A percentile compares a stretch with the other conserved stretches of the same genome.
Evolutionary conservation across 1,140 invertebrate genomes (phyloP).

Genomic region (Drosophila athabasca): DNA sequence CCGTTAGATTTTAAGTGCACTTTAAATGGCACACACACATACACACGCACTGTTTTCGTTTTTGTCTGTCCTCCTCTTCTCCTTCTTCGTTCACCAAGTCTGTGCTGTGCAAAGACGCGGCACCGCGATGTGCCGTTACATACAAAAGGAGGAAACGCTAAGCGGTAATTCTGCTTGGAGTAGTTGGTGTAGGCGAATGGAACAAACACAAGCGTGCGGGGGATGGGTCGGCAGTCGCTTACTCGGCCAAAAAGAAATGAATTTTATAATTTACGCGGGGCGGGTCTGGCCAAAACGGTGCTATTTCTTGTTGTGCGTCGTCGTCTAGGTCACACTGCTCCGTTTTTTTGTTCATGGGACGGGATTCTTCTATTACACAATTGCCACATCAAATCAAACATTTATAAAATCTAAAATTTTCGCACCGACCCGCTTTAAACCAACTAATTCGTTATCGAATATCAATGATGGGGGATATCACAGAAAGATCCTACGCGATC

Average conservation of each 20-base stretch:
- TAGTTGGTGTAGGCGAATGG: constrained; percentile 6
- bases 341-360: constrained; percentile 21
- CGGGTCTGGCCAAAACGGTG: constrained; percentile 53
- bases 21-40: constrained; percentile 34
- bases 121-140: constrained; percentile 49
- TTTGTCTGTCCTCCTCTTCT: not conserved
- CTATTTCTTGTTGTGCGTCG: constrained; percentile 56
- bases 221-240: not conserved
- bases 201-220: too few species aligned
- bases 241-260: not conserved
- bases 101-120: constrained; percentile 18
- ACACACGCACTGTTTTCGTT: constrained; percentile 21
- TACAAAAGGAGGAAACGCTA: constrained; percentile 28
- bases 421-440: not conserved
- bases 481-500: too few species aligned
- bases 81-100: not conserved
- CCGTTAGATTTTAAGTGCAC: constrained; percentile 29
- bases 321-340: constrained; percentile 50
- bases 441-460: not conserved
- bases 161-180: constrained; percentile 8
- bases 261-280: constrained; percentile 1
- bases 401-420: constrained; percentile 44
- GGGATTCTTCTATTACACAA: constrained; percentile 50
- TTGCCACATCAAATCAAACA: constrained; percentile 54
- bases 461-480: too few species aligned